These are phyloP conservation scores for Apocrypta bakeri DNA, from an alignment of 1,140 invertebrate genomes.

Conservation along the genomic window DNA sequence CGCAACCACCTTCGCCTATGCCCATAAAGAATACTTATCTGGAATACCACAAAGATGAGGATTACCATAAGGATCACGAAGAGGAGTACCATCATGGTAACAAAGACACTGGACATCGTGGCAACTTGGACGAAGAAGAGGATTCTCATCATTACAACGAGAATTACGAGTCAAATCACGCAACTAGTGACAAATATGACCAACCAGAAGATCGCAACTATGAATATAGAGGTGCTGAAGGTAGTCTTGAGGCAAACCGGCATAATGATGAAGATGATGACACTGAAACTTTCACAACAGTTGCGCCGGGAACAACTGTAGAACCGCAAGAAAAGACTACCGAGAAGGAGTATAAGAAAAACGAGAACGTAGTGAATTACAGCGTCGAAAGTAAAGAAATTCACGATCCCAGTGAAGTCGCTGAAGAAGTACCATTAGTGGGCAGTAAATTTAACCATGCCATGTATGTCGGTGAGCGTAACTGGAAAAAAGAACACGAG, in stretches of 20 bases:
- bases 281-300: neutral
- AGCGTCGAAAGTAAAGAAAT: conserved; percentile 58
- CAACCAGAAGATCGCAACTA: neutral
- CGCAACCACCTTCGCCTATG: conserved; percentile 44
- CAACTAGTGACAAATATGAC: conserved; percentile 10
- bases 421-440: conserved; percentile 42
- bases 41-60: neutral
- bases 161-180: conserved; percentile 30
- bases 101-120: neutral
- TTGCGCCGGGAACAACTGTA: neutral
- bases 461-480: conserved; percentile 55
- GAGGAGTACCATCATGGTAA: neutral
- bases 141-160: conserved; percentile 14
- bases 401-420: conserved; percentile 55
- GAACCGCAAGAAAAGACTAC: neutral
- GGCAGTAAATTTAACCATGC: conserved; percentile 20
- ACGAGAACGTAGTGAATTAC: conserved; percentile 58
- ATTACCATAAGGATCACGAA: neutral
- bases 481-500: conserved; percentile 59
- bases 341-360: conserved; percentile 53
- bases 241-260: neutral
- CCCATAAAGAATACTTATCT: neutral
- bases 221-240: neutral
- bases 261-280: neutral
- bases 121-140: conserved; percentile 19